Evolutionary conservation across 2,888 invertebrate species (phyloP).

Genomic region (Agonopterix arenella): DNA sequence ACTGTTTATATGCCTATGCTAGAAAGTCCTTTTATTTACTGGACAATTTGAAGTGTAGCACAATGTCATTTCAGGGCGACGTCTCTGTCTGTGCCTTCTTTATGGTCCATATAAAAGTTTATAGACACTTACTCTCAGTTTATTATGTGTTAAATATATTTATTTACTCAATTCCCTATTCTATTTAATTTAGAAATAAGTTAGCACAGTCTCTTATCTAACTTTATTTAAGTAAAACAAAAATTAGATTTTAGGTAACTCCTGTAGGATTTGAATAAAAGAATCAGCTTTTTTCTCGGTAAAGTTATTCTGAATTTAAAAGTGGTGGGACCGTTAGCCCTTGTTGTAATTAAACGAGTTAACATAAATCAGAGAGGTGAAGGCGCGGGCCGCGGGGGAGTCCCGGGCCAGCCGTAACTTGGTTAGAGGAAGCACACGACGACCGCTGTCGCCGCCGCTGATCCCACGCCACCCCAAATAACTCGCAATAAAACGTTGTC

Average conservation of each 20-base stretch:
- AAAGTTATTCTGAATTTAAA: constrained; percentile 8
- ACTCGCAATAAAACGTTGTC: constrained; percentile 29
- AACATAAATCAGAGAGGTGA: constrained; percentile 43
- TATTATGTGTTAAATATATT: constrained; percentile 41
- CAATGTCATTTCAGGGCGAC: constrained; percentile 21
- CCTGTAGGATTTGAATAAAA: too few species aligned
- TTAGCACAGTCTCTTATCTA: too few species aligned
- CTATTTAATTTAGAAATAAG: constrained; percentile 23
- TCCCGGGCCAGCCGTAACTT: constrained; percentile 45
- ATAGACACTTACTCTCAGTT: constrained; percentile 32
- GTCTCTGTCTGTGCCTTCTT: constrained; percentile 26
- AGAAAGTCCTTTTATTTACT: constrained; percentile 2
- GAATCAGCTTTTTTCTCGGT: too few species aligned
- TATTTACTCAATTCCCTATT: constrained; percentile 34
- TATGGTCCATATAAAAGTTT: constrained; percentile 39
- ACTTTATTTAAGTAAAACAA: too few species aligned
- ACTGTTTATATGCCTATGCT: not conserved
- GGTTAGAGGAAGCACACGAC: constrained; percentile 34
- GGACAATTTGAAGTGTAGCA: constrained; percentile 20
- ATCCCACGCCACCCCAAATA: constrained; percentile 18
- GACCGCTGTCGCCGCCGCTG: constrained; percentile 19
- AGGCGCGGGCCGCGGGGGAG: constrained; percentile 27
- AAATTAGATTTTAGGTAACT: too few species aligned
- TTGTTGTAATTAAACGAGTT: constrained; percentile 42
- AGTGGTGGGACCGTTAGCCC: too few species aligned